Evolutionary conservation across 2,888 invertebrate species (phyloP), one percentile per base, ranked within the genome.

Genomic region (Drosophila flavopinicola): DNA sequence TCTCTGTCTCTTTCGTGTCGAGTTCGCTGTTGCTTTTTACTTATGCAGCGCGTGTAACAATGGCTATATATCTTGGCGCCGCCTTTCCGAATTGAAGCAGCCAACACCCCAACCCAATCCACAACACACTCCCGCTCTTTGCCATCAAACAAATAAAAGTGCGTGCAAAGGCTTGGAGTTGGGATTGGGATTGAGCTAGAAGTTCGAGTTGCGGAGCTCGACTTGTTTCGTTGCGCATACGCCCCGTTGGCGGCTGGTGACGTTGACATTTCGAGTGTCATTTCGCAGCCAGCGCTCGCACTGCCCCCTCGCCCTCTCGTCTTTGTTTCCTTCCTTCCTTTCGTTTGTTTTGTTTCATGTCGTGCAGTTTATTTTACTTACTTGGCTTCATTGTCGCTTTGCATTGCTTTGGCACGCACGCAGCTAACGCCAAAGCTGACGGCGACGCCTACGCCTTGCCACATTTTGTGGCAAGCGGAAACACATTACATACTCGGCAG

Each of bases 401-500:
- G 73, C 67, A 66, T 71, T 66, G 68, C 68, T 68, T 75, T 77
- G 68, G 74, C 77, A 65, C 74, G 68, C 78, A 84, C 79, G 61
- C 64, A 51, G 59, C 44, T 35, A 30, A 11, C 38, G 30, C 6
- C 7, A 47, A 39, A 32, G 44, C 39, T 49, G 37, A 29, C 52
- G 51, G 7, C 25, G 61, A 58, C 66, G 61, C 63, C 68, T 44
- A 66, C 53, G 56, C 52, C 32, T 27, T 65, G 59, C 79, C 76
- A 65, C 73, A 85, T 59, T 75, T 72, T 82, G 83, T 82, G 85
- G 83, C 85, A 64, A 78, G 66, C 83, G 79, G 85, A 79, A 79
- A 75, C 83, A 72, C 79, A 79, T 79, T 79, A 79, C 79, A 85
- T 85, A 79, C 85, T 79, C 79, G 85, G 66, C 79, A 85, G 73